Base-by-base conservation (phyloP, 1,140 invertebrate species). In the Cydia strobilella region DNA sequence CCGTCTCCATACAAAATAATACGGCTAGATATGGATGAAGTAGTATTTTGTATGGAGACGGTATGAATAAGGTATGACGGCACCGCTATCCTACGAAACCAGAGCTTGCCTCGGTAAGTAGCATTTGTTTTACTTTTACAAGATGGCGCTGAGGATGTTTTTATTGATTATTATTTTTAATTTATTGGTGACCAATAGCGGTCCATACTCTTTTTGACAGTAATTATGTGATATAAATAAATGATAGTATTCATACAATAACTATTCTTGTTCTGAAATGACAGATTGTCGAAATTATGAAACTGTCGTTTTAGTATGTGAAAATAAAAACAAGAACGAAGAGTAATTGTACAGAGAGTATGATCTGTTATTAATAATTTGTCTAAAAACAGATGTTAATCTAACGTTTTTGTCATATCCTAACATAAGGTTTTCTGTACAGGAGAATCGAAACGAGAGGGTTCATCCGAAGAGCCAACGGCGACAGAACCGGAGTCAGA, bases 401-500 rank as follows among this genome's bases (percentile, higher is more conserved):
- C 39, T 4, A 51, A 10, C 4, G 7, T 18, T 31, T 73, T 5
- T 75, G 65, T 25, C 65, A 51, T 7, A 72, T 72, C 31, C n/a
- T 20, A 48, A 51, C 65, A 25, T 75, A 72, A 75, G 12, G 73
- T 65, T 27, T 65, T 76, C 18, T 73, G 20, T 74, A 3, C 82
- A 92, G 90, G 87, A 80, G 90, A 92, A 62, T 83, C 88, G 25
- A 81, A 84, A 62, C 81, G 90, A 51, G 90, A 92, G 75, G 89
- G 90, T 15, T 91, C 89, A 0, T 86, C 87, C 0, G 89, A 91
- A 20, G 90, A 92, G 79, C 85, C 85, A 48, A 80, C 84, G 0
- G 85, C 87, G 2, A 81, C 86, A 7, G 90, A 91, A 31, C 77
- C 80, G 4, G 90, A 91, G 25, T 79, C 82, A 25, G 90, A 91